Conservation (phyloP, 2,113 vertebrate genomes). For the Microtus montanus region DNA sequence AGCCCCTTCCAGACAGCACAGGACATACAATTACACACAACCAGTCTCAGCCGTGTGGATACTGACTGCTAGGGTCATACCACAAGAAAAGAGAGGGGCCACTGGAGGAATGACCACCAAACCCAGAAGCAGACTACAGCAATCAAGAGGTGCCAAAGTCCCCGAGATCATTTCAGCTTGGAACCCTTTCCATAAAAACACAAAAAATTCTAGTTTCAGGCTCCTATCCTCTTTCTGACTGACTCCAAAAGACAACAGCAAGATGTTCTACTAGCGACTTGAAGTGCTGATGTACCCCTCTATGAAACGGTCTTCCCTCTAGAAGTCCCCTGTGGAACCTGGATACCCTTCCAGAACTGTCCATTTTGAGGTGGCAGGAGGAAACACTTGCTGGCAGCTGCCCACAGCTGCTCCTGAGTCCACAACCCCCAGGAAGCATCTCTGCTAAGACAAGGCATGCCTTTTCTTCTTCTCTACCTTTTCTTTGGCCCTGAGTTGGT, state of each 20-base stretch:
- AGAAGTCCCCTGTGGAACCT: not conserved
- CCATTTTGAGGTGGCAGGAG: not conserved
- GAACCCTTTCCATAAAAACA: conserved; percentile 1
- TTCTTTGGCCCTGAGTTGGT: conserved; percentile 97
- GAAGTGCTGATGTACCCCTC: not conserved
- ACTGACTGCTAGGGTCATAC: not conserved
- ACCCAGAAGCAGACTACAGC: not conserved
- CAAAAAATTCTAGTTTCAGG: not conserved
- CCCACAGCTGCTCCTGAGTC: not conserved
- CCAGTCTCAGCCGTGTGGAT: not conserved
- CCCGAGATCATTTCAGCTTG: not conserved
- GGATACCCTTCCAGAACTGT: not conserved
- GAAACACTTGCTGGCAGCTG: not conserved
- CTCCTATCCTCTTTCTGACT: not conserved
- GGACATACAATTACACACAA: not conserved
- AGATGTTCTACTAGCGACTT: not conserved
- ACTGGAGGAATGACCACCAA: not conserved
- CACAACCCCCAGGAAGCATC: not conserved
- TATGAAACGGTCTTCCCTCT: not conserved
- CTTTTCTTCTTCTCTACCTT: conserved; percentile 86
- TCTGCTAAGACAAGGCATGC: not conserved
- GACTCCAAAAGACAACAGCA: not conserved
- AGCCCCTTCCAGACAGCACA: no score
- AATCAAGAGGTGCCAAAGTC: not conserved
- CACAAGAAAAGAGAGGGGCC: accelerated